Conservation (phyloP, 2,113 vertebrate genomes). For the human region DNA sequence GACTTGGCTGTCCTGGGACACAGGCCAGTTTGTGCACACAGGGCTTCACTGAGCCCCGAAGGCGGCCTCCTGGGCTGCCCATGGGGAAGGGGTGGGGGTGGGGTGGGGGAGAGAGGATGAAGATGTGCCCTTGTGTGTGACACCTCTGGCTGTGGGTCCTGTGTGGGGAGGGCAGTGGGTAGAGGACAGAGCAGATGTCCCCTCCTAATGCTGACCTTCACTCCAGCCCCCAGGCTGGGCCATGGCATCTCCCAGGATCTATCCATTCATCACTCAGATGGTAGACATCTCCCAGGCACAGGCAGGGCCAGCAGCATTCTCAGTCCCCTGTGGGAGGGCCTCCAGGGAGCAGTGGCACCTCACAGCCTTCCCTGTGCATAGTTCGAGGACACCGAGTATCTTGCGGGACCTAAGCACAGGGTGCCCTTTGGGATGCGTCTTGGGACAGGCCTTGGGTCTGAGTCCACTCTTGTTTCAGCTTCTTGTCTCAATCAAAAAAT, state of each 20-base stretch:
- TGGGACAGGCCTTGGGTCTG: neutral
- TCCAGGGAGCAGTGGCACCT: rapidly evolving
- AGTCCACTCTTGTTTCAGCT: neutral
- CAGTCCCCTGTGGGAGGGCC: rapidly evolving
- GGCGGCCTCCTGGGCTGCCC: neutral
- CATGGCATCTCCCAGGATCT: neutral
- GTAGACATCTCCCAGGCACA: rapidly evolving
- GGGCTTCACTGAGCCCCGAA: rapidly evolving
- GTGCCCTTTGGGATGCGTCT: neutral
- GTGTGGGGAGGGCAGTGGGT: rapidly evolving
- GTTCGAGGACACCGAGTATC: neutral
- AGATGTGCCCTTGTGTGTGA: rapidly evolving
- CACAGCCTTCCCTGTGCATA: neutral
- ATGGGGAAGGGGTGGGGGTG: rapidly evolving
- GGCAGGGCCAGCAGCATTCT: rapidly evolving
- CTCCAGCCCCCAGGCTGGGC: too few species aligned
- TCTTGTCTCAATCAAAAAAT: neutral
- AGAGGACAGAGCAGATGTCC: rapidly evolving
- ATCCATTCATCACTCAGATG: neutral
- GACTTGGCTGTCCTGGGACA: neutral
- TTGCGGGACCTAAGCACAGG: neutral
- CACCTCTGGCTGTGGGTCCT: neutral
- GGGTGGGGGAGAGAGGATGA: neutral
- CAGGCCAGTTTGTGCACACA: neutral
- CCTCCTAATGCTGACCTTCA: neutral